Percentiles rank a stretch among this genome's conserved stretches.
Conservation (phyloP, 2,113 vertebrate genomes). For the Sander vitreus region DNA sequence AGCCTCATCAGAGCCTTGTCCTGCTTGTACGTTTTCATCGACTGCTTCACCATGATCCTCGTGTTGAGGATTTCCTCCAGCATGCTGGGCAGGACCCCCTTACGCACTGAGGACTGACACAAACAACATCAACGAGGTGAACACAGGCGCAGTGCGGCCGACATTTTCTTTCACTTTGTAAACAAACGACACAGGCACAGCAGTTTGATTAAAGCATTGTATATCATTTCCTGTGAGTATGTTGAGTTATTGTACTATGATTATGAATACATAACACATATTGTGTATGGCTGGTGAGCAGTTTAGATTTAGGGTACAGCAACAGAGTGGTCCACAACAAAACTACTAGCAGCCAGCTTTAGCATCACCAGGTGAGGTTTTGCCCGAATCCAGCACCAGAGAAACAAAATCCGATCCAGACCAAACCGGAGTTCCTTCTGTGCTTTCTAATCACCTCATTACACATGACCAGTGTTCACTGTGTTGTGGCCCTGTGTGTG, state of each 20-base stretch:
- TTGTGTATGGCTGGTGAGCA: not conserved
- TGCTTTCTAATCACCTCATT: slow-evolving; percentile 21
- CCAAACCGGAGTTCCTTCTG: not conserved
- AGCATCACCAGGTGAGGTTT: not conserved
- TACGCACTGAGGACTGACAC: slow-evolving; percentile 91
- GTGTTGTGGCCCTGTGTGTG: slow-evolving; percentile 1
- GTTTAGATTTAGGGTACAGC: not conserved
- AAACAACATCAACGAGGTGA: not conserved
- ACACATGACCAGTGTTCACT: not conserved
- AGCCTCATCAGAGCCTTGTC: slow-evolving; percentile 92
- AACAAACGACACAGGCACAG: too few species aligned
- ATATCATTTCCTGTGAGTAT: too few species aligned
- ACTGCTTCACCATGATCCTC: slow-evolving; percentile 96
- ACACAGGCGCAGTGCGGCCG: not conserved
- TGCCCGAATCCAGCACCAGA: not conserved
- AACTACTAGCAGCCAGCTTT: not conserved
- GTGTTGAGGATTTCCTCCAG: slow-evolving; percentile 97
- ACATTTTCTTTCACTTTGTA: too few species aligned
- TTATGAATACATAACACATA: not conserved
- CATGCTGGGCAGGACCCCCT: slow-evolving; percentile 95
- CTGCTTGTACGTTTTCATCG: slow-evolving; percentile 92
- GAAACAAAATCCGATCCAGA: not conserved
- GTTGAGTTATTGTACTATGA: not conserved
- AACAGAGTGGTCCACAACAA: not conserved
- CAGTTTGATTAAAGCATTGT: too few species aligned